Evolutionary conservation across 2,113 vertebrate species (phyloP).

Genomic region (Ahaetulla prasina): DNA sequence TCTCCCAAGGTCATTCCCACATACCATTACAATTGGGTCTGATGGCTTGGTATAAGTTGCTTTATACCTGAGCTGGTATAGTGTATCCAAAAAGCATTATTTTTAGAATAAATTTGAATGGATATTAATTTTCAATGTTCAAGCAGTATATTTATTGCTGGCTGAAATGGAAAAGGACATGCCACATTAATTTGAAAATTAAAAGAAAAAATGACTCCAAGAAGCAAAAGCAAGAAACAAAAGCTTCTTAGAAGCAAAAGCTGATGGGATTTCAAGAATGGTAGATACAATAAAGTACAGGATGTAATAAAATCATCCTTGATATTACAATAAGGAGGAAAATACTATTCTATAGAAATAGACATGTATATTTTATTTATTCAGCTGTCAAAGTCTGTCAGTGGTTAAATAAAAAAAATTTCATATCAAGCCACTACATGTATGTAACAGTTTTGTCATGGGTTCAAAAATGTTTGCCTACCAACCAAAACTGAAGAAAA

Average conservation of each 20-base stretch:
- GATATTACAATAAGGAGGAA: background rate
- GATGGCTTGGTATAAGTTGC: background rate
- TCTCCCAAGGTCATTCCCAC: background rate
- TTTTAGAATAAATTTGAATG: background rate
- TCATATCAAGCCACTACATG: background rate
- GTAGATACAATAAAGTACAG: background rate
- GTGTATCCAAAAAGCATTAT: background rate
- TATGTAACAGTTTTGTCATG: background rate
- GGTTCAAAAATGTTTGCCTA: background rate
- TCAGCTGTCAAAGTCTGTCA: background rate
- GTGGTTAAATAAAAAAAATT: background rate
- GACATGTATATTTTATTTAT: background rate
- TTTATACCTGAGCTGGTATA: background rate
- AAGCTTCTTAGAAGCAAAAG: background rate
- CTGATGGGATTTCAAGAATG: background rate
- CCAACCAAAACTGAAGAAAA: background rate
- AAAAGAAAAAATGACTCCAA: background rate
- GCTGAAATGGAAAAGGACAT: background rate
- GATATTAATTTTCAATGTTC: background rate
- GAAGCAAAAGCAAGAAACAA: background rate
- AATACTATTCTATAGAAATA: background rate
- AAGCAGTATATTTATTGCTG: background rate
- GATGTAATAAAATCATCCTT: background rate
- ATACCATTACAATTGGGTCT: background rate
- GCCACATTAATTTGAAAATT: background rate